Evolutionary conservation across 2,888 invertebrate genomes (phyloP), one percentile per base, ranked within the genome.

Genomic region (Eristalis intricaria): DNA sequence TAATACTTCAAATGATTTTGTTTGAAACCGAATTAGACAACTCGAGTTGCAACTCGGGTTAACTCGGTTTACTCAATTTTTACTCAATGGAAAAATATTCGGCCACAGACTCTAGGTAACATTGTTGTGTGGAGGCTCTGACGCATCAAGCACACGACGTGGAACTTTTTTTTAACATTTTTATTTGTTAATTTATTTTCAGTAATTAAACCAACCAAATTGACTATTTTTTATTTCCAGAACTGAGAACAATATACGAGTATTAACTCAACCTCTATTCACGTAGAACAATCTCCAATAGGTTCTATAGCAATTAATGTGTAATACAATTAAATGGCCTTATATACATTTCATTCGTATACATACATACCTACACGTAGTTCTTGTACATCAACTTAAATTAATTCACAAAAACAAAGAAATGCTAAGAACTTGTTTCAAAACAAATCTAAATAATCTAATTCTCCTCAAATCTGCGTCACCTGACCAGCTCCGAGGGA

Each of bases 281-380:
- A 50, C 50, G 50, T 50, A 50, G 50, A 50, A 50, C 19, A 50
- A 19, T n/a, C 50, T 50, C 19, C 19, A 50, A 50, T 50, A 19
- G 50, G 50, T 50, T 50, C 50, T 50, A 50, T 19, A 64, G 64
- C 75, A 68, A 83, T 83, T 75, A 79, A 83, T 83, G 78, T 79
- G 70, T 79, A 87, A 87, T 87, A 84, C 75, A 79, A 84, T 87
- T 84, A 79, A 84, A 84, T 79, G 84, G 87, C 87, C 87, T 87
- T 87, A 87, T 84, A 87, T 87, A 87, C 87, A 87, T 86, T 86
- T 78, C 83, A 86, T 75, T 78, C 77, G 83, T 83, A 83, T 79
- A 86, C 78, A 76, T 81, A 38, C 58, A 68, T 80, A 23, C 23
- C 50, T 50, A 19, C 19, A 50, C 19, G 50, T 50, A 65, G 32